Evolutionary conservation across 2,113 vertebrate genomes (phyloP).

Genomic region (Pelodiscus sinensis): DNA sequence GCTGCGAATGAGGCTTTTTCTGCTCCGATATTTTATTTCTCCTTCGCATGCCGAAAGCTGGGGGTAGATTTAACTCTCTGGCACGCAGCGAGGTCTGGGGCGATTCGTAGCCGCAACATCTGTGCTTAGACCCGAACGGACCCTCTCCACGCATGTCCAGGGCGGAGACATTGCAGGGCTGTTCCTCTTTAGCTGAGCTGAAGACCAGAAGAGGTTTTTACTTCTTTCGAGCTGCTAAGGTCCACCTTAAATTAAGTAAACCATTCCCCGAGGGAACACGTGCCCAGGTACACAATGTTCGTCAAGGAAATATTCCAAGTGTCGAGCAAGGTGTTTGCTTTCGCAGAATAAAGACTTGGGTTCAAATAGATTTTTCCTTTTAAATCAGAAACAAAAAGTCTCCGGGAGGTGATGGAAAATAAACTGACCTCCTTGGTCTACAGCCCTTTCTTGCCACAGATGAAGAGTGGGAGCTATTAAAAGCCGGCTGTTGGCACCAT

Average conservation of each 20-base stretch:
- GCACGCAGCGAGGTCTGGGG: rapidly evolving
- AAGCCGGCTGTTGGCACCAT: background rate
- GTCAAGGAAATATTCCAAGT: constrained; percentile 50
- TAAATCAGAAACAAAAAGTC: constrained; percentile 29
- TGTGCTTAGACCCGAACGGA: constrained; percentile 34
- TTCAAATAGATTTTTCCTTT: constrained; percentile 32
- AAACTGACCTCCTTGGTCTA: background rate
- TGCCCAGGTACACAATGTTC: constrained; percentile 68
- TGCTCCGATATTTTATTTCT: too few species aligned
- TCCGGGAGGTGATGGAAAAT: constrained; percentile 11
- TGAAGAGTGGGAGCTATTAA: rapidly evolving
- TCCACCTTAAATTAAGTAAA: constrained; percentile 63
- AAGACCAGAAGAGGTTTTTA: constrained; percentile 46
- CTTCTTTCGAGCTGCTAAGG: constrained; percentile 36
- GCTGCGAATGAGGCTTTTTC: background rate
- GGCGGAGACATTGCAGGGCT: constrained; percentile 7
- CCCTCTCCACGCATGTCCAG: background rate
- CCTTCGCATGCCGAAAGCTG: background rate
- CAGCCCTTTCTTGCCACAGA: background rate
- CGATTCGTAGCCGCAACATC: background rate
- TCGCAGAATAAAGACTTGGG: constrained; percentile 3
- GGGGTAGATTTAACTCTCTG: background rate
- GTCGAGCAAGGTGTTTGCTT: constrained; percentile 51
- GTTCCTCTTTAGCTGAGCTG: background rate
- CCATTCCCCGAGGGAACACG: constrained; percentile 57